Conservation (phyloP, 2,113 vertebrate genomes). For the Calyptomena viridis region DNA sequence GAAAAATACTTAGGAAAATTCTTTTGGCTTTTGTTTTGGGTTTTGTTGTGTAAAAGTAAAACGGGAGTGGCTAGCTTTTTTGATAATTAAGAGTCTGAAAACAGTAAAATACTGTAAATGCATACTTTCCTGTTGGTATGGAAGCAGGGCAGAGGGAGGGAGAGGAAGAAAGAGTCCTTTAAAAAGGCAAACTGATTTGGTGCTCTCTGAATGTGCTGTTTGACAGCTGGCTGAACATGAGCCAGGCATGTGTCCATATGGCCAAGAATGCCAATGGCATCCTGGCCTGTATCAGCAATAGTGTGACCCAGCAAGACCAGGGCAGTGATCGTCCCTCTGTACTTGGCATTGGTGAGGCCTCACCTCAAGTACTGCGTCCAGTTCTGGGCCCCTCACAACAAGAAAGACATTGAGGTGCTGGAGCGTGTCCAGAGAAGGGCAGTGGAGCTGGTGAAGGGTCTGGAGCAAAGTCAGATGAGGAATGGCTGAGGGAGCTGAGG, state of each 20-base stretch:
- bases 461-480: neutral
- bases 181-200: neutral
- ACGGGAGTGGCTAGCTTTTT: neutral
- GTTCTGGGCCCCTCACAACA: neutral
- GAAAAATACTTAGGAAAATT: neutral
- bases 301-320: neutral
- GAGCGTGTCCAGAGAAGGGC: fast-evolving
- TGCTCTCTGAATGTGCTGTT: neutral
- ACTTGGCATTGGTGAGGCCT: neutral
- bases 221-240: neutral
- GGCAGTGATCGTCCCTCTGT: neutral
- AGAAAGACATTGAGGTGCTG: neutral
- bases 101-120: neutral
- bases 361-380: fast-evolving
- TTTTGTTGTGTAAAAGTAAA: neutral
- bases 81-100: neutral
- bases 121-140: neutral
- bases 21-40: neutral
- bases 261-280: neutral
- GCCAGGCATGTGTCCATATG: neutral
- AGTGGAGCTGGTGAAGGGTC: neutral
- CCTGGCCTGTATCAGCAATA: neutral
- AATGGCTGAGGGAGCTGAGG: neutral
- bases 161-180: neutral
- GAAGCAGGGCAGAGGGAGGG: neutral